Conservation (phyloP, 2,113 vertebrate species). For the Pongo abelii region DNA sequence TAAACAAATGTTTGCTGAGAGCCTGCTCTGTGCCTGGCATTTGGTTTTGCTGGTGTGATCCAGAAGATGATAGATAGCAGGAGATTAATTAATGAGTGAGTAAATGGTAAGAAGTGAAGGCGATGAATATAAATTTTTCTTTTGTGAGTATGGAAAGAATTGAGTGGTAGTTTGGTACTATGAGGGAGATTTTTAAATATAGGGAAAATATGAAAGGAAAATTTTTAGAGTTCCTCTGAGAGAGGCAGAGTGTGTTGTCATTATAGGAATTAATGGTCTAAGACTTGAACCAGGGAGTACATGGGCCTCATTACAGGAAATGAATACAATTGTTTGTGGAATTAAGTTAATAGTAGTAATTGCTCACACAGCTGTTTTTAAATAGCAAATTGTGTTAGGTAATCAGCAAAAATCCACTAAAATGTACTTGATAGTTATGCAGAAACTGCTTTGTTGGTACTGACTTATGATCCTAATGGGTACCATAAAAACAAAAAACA, state of each 20-base stretch:
- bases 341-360: slow-evolving; percentile 83
- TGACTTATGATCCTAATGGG: slow-evolving; percentile 72
- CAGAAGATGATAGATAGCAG: background rate
- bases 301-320: slow-evolving; percentile 79
- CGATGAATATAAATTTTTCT: background rate
- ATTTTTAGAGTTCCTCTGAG: slow-evolving; percentile 45
- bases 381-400: slow-evolving; percentile 82
- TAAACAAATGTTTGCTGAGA: slow-evolving; percentile 12
- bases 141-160: slow-evolving; percentile 37
- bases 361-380: slow-evolving; percentile 79
- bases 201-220: slow-evolving; percentile 56
- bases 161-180: background rate
- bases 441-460: slow-evolving; percentile 72
- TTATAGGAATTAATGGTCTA: slow-evolving; percentile 76
- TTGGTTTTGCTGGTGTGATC: slow-evolving; percentile 34
- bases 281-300: slow-evolving; percentile 50
- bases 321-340: slow-evolving; percentile 81
- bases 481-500: slow-evolving; percentile 53
- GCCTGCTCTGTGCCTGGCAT: background rate
- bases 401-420: slow-evolving; percentile 83
- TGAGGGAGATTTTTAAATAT: slow-evolving; percentile 52
- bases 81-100: background rate
- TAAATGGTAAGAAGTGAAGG: background rate
- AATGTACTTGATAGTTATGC: slow-evolving; percentile 67
- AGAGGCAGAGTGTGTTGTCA: slow-evolving; percentile 41